Evolutionary conservation across 2,797 vertebrate species (phyloP).

Genomic region (Acipenser ruthenus): DNA sequence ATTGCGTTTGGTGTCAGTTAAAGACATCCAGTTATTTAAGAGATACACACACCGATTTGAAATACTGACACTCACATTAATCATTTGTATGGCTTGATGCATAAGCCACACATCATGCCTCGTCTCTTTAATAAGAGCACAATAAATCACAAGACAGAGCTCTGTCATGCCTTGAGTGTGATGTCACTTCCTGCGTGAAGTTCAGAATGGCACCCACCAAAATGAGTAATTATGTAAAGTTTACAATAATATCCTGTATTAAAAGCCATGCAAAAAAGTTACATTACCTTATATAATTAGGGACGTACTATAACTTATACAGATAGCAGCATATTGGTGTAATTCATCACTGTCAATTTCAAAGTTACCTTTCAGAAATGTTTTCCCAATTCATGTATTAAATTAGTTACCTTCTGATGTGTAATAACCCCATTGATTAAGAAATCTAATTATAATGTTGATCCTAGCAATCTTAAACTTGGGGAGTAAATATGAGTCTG

Average conservation of each 20-base stretch:
- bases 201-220: neutral
- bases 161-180: neutral
- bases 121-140: constrained; percentile 12
- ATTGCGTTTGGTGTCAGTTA: too few relatives aligned
- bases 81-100: neutral
- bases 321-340: constrained; percentile 15
- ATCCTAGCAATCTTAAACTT: too few relatives aligned
- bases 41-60: neutral
- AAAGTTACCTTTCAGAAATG: constrained; percentile 4
- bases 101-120: constrained; percentile 3
- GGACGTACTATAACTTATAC: constrained; percentile 1
- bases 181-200: constrained; percentile 8
- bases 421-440: too few relatives aligned
- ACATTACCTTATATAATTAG: neutral
- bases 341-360: constrained; percentile 20
- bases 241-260: constrained; percentile 9
- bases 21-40: too few relatives aligned
- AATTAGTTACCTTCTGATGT: constrained; percentile 9
- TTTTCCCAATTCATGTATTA: constrained; percentile 16
- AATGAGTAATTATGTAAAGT: constrained; percentile 9
- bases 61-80: constrained; percentile 8
- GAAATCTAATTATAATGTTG: too few relatives aligned
- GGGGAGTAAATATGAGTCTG: too few relatives aligned
- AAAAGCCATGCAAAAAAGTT: neutral
- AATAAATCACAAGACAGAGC: constrained; percentile 7